Evolutionary conservation across 2,888 invertebrate species (phyloP), one percentile per base, ranked within the genome.

Genomic region (Morpho achilles): DNA sequence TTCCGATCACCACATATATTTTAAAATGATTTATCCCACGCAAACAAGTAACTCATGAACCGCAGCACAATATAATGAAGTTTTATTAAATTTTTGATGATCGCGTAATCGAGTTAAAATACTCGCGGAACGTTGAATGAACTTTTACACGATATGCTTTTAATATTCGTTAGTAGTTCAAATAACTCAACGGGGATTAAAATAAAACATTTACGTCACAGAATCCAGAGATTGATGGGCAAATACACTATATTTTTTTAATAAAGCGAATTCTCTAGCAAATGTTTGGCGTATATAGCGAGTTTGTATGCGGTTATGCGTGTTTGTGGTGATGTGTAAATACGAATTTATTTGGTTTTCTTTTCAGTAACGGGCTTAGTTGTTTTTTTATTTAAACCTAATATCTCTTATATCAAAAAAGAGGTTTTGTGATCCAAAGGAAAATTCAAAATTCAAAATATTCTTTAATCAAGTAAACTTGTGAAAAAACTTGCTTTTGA

Each of bases 111-210:
- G 57, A 49, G 62, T 65, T 65, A 59, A 59, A 61, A 59, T 54
- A 60, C 51, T 62, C 58, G 49, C 50, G 43, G 54, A 62, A 50
- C 57, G 57, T 46, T 55, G 62, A 62, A 58, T 62, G 59, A 56
- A 56, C 59, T 57, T 65, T 61, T 59, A 59, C 62, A 59, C 59
- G 58, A 61, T 64, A 64, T 55, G 50, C 59, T 52, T 61, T 66
- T 66, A 64, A 66, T 64, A 64, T 59, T 56, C 64, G 62, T 66
- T 64, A 66, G 61, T 63, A 63, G 62, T 62, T 59, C 60, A 62
- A 66, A 66, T 58, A 61, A 60, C 60, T 59, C 56, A 39, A 52
- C 47, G 44, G 64, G 61, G 64, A 64, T 62, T 64, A 58, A 61
- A 64, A 64, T 60, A 54, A 62, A 65, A 59, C 61, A 58, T 53